Conservation (phyloP, 2,888 invertebrate genomes). For the Agonopterix subpropinquella region DNA sequence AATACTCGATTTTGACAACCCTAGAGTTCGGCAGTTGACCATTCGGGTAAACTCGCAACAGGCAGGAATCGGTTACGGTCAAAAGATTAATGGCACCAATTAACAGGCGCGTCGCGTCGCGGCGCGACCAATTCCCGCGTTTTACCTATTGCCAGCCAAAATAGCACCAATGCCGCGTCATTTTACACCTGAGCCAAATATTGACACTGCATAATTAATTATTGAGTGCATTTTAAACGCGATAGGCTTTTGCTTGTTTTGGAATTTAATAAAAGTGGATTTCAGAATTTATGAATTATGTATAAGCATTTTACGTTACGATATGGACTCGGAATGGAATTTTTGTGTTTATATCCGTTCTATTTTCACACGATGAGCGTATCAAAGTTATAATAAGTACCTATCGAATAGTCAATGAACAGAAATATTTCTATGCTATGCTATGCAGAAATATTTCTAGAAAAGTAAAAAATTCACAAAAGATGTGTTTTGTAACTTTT, state of each 20-base stretch:
- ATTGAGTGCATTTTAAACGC: constrained; percentile 9
- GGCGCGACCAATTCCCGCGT: constrained; percentile 32
- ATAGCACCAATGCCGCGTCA: constrained; percentile 13
- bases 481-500: too few species aligned
- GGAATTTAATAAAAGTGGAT: background rate
- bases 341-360: too few species aligned
- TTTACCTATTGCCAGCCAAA: constrained; percentile 37
- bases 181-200: constrained; percentile 42
- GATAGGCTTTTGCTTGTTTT: constrained; percentile 1
- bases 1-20: background rate
- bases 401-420: too few species aligned
- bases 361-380: too few species aligned
- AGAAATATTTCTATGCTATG: too few species aligned
- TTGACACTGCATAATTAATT: constrained; percentile 35
- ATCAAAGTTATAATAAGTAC: too few species aligned
- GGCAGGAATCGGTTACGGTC: constrained; percentile 39
- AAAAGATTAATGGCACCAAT: constrained; percentile 59
- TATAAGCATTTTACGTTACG: too few species aligned
- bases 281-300: too few species aligned
- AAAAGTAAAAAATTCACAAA: too few species aligned
- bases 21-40: constrained; percentile 10
- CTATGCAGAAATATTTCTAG: too few species aligned
- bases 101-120: constrained; percentile 30
- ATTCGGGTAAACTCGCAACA: constrained; percentile 11
- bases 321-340: too few species aligned